Evolutionary conservation across 2,888 invertebrate species (phyloP).

Genomic region (Callyntrura sp.): DNA sequence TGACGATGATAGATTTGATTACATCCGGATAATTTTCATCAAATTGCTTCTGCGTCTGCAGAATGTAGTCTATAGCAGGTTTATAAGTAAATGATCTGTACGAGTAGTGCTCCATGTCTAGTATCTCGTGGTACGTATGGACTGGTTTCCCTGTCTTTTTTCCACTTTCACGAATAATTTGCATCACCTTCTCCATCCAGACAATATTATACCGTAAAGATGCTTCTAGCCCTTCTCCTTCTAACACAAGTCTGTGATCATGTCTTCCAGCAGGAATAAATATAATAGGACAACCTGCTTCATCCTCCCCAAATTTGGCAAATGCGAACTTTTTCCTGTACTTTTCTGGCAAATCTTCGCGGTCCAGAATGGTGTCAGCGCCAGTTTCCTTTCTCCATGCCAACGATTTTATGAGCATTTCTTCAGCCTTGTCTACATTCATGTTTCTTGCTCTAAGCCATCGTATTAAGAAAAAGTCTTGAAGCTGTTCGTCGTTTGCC

Average conservation of each 20-base stretch:
- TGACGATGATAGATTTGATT: slow-evolving; percentile 43
- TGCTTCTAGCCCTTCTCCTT: slow-evolving; percentile 58
- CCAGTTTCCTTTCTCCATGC: slow-evolving; percentile 75
- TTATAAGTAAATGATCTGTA: slow-evolving; percentile 65
- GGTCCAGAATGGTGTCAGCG: slow-evolving; percentile 71
- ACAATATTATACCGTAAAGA: slow-evolving; percentile 60
- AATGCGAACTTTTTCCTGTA: slow-evolving; percentile 60
- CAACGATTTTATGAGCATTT: slow-evolving; percentile 77
- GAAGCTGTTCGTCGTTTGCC: slow-evolving; percentile 21
- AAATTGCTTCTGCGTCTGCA: slow-evolving; percentile 47
- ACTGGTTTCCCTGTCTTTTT: slow-evolving; percentile 60
- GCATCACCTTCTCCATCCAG: slow-evolving; percentile 72
- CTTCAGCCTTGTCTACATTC: slow-evolving; percentile 78
- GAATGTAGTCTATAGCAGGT: slow-evolving; percentile 64
- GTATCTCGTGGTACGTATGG: slow-evolving; percentile 50
- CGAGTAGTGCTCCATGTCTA: slow-evolving; percentile 77
- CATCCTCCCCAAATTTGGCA: slow-evolving; percentile 62
- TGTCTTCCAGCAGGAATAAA: slow-evolving; percentile 69
- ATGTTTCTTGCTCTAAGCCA: slow-evolving; percentile 80
- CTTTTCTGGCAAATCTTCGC: slow-evolving; percentile 69
- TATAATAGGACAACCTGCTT: slow-evolving; percentile 56
- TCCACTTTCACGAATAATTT: slow-evolving; percentile 42
- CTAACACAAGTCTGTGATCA: slow-evolving; percentile 55
- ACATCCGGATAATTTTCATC: slow-evolving; percentile 76
- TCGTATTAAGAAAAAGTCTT: slow-evolving; percentile 77